Base-by-base conservation (phyloP, 2,797 vertebrate genomes). In the Vireo griseus region DNA sequence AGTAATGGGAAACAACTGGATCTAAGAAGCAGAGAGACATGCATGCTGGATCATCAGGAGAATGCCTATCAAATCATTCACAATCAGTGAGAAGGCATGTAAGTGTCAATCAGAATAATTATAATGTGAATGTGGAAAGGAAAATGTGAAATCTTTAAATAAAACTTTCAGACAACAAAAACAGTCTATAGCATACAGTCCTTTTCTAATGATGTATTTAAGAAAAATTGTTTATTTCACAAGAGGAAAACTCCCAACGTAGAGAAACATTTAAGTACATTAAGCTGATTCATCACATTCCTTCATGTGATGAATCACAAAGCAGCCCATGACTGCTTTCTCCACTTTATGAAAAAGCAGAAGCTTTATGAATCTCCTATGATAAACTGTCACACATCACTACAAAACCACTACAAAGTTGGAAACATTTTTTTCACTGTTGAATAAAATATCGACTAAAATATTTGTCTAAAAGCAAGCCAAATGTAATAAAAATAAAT, bases 281-380 rank as follows among this genome's bases (percentile, higher is more conserved):
- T 72, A 88, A 80, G 44, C 44, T 94, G 87, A 88, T 91, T 81
- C 40, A 91, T 63, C 82, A 88, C 59, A 51, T 52, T 86, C n/a
- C 48, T 80, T 83, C 35, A 35, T 35, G 35, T 35, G 35, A 35
- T 35, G 35, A 35, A 35, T 35, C 35, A 35, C 35, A 35, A 35
- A 35, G 35, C 35, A 90, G 63, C 42, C 18, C 31, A 29, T 83
- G 37, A 83, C 35, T 50, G 25, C 33, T 40, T 68, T 40, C 39
- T 68, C 11, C 8, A 73, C 16, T 61, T 88, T 9, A 82, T 0
- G 16, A 83, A 93, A 73, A 89, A 69, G 28, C 2, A 3, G 22
- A n/a, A 31, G 21, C 11, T 83, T 92, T 92, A 74, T n/a, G 24
- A 11, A 48, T 78, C 31, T 85, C 39, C 35, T 72, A 62, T 18